phyloP scores from a whole-genome alignment of 2,888 invertebrate species.

The Eledona agricola region DNA sequence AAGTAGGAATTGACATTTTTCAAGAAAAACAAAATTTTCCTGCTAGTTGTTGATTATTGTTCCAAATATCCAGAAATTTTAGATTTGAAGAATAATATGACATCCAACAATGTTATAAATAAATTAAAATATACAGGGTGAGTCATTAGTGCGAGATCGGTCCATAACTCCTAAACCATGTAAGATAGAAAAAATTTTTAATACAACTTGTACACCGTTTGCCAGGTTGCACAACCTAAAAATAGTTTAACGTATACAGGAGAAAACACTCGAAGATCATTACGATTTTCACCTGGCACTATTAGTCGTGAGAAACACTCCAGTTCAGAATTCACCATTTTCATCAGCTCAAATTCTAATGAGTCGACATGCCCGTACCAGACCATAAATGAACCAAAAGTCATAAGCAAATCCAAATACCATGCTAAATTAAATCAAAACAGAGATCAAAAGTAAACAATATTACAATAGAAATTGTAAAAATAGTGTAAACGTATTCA shows the following conservation, averaged over 20 bases:
- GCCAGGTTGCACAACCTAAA: constrained; percentile 17
- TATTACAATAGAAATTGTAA: too few species aligned
- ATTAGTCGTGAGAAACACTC: too few species aligned
- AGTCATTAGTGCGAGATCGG: constrained; percentile 7
- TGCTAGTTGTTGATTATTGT: constrained; percentile 46
- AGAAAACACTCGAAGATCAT: constrained; percentile 24
- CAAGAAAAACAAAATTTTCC: constrained; percentile 37
- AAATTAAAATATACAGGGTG: constrained; percentile 37
- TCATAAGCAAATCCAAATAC: constrained; percentile 2
- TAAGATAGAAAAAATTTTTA: constrained; percentile 15
- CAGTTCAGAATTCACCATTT: too few species aligned
- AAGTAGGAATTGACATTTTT: constrained; percentile 43
- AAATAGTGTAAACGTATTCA: background rate
- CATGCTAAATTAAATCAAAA: constrained; percentile 8
- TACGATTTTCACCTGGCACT: too few species aligned
- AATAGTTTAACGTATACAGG: constrained; percentile 23
- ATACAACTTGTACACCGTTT: constrained; percentile 17
- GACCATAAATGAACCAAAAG: constrained; percentile 4
- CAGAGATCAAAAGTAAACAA: constrained; percentile 5
- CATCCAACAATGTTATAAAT: constrained; percentile 36
- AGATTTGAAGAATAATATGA: constrained; percentile 35
- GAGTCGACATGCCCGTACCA: constrained; percentile 7
- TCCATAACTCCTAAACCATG: constrained; percentile 19
- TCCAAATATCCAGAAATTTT: constrained; percentile 45
- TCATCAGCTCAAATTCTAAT: constrained; percentile 14